phyloP scores from a whole-genome alignment of 2,113 vertebrate genomes.

The Ciconia maguari region DNA sequence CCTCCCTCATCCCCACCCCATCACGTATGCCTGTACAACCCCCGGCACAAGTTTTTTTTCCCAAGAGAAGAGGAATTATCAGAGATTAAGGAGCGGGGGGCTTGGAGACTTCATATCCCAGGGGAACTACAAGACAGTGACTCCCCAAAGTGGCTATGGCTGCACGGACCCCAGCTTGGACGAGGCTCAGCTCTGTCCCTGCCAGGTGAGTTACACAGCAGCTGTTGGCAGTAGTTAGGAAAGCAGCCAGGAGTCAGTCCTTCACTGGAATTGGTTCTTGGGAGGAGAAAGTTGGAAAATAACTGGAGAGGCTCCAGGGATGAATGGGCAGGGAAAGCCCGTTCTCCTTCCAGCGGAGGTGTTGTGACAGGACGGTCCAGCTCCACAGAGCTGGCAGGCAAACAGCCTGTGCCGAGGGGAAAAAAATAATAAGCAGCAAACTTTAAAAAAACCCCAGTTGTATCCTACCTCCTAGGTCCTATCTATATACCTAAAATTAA shows the following conservation, averaged over 20 bases:
- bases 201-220: background rate
- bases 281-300: slow-evolving; percentile 2
- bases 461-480: background rate
- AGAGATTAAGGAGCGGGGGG: background rate
- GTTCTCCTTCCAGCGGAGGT: background rate
- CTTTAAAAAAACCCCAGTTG: background rate
- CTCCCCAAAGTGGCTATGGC: background rate
- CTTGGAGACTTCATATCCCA: background rate
- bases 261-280: background rate
- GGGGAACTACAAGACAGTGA: background rate
- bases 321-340: slow-evolving; percentile 18
- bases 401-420: background rate
- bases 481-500: background rate
- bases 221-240: background rate
- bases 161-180: background rate
- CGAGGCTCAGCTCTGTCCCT: background rate
- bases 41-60: background rate
- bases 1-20: background rate
- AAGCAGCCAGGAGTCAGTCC: background rate
- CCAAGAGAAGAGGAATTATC: background rate
- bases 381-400: background rate
- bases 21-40: accelerated
- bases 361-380: background rate
- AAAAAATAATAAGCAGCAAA: background rate
- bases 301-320: slow-evolving; percentile 2